Evolutionary conservation across 2,113 vertebrate genomes (phyloP), one percentile per base, ranked within the genome.

Genomic region (Polypterus bichir): DNA sequence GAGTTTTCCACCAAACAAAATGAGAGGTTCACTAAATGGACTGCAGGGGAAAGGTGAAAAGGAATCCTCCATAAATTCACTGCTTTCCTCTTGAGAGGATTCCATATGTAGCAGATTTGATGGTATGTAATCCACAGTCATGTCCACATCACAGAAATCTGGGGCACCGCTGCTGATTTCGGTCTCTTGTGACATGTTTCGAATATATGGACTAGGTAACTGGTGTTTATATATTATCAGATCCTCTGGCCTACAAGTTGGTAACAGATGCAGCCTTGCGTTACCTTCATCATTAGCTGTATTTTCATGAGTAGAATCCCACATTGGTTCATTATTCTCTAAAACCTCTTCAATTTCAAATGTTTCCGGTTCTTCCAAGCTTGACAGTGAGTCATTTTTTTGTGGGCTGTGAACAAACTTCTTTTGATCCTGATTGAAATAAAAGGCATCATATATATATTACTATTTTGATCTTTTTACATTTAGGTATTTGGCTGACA

Each of bases 171-270:
- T 60, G 3, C 79, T 81, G 66, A 68, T 73, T 66, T 75, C 74
- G 0, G 84, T 86, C 64, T 84, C 81, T 0, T 80, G 77, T 45
- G 84, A 86, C 59, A 79, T 57, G 69, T 80, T 85, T 72, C 86
- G 83, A 52, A 85, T 71, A 77, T 86, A 85, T 0, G 74, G 64
- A 70, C 71, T 76, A 44, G 47, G 62, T 44, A 72, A 68, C 54
- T 70, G 62, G 59, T 7, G 48, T 57, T 2, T 59, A 7, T 61
- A 49, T 9, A 1, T 44, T 49, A 11, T 58, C 5, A 47, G 44
- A 3, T 6, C 55, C 1, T 53, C 61, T 3, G 27, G 8, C 0
- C 59, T 61, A 47, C 55, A 64, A 11, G 5, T 49, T 59, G 53
- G 57, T n/a, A 6, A 3, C 10, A 46, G 54, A 45, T 11, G 5